phyloP scores from a whole-genome alignment of 2,888 invertebrate species.

The Carabus problematicus region DNA sequence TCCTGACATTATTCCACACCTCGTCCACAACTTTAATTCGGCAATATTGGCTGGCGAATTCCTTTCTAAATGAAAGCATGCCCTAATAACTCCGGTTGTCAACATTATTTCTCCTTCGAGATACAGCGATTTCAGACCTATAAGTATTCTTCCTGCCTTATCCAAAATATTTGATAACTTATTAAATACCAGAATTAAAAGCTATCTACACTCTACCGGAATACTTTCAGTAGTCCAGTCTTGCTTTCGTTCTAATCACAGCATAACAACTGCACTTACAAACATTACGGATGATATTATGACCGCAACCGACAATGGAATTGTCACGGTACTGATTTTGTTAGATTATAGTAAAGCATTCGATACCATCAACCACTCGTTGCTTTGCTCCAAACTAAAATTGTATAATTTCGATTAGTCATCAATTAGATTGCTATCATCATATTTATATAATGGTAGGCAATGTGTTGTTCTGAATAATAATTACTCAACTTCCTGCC shows the following conservation, averaged over 20 bases:
- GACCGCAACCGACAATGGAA: too few relatives aligned
- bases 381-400: constrained; percentile 2
- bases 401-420: neutral
- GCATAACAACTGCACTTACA: constrained; percentile 1
- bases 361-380: neutral
- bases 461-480: too few relatives aligned
- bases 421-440: too few relatives aligned
- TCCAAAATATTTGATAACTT: constrained; percentile 11
- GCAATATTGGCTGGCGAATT: neutral
- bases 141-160: neutral
- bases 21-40: constrained; percentile 4
- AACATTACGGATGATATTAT: constrained; percentile 9
- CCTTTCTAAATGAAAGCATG: constrained; percentile 8
- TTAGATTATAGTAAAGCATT: constrained; percentile 12
- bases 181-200: neutral
- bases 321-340: neutral
- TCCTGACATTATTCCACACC: too few relatives aligned
- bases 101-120: neutral
- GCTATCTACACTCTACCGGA: neutral
- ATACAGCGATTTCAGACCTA: constrained; percentile 20
- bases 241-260: neutral
- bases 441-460: too few relatives aligned
- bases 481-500: too few relatives aligned
- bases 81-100: too few relatives aligned
- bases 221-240: constrained; percentile 1